A percentile compares a stretch with the other conserved stretches of the same genome.
These are phyloP conservation scores for Nasonia oneida DNA, from an alignment of 2,888 invertebrate species.

Conservation along the genomic window DNA sequence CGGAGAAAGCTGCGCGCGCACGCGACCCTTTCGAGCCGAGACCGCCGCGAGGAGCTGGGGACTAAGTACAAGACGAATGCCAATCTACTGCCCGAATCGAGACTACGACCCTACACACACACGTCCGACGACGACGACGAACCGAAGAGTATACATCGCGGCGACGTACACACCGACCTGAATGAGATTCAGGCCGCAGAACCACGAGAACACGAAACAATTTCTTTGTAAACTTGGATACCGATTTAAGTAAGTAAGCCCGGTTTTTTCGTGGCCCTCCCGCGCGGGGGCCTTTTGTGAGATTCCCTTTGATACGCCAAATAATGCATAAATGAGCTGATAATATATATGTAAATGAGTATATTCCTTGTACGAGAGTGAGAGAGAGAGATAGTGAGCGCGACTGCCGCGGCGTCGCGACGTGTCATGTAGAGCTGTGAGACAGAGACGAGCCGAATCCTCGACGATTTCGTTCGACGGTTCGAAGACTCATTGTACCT, in stretches of 20 bases:
- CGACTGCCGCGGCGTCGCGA: too few species aligned
- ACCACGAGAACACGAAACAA: neutral
- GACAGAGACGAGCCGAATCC: neutral
- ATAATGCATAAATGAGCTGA: neutral
- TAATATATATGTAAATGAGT: neutral
- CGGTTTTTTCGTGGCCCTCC: slow-evolving; percentile 17
- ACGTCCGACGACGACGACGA: too few species aligned
- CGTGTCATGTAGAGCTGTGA: slow-evolving; percentile 6
- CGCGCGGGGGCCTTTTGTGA: slow-evolving; percentile 34
- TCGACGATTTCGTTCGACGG: neutral
- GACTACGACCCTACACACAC: neutral
- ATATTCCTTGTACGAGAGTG: slow-evolving; percentile 8
- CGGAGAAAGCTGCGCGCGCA: too few species aligned
- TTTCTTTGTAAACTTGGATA: slow-evolving; percentile 48
- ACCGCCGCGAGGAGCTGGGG: too few species aligned
- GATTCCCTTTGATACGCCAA: slow-evolving; percentile 59
- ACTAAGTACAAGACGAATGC: neutral
- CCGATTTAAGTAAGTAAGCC: slow-evolving; percentile 6
- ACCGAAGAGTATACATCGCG: too few species aligned
- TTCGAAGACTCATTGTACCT: neutral
- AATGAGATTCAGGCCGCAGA: slow-evolving; percentile 53
- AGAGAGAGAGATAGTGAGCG: too few species aligned
- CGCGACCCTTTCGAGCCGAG: too few species aligned
- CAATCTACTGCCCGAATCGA: slow-evolving; percentile 35
- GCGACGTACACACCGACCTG: slow-evolving; percentile 10